phyloP scores from a whole-genome alignment of 2,888 invertebrate species.

The Pristionchus maxplancki region DNA sequence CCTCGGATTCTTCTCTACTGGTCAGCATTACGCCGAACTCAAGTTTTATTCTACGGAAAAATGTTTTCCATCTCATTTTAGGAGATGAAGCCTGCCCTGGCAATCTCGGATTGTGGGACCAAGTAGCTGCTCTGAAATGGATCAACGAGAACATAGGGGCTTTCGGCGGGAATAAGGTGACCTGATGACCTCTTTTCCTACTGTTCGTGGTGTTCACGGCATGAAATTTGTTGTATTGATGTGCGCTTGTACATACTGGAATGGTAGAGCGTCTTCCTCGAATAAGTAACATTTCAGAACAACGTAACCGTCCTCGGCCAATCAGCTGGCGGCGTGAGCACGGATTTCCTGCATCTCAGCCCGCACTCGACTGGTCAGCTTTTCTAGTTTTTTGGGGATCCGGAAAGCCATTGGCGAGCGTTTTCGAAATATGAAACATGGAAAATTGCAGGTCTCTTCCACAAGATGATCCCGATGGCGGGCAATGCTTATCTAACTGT shows the following conservation, averaged over 20 bases:
- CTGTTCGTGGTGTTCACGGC: too few species aligned
- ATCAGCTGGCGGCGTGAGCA: slow-evolving; percentile 1
- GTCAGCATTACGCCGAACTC: too few species aligned
- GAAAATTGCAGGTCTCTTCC: background rate
- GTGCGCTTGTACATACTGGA: too few species aligned
- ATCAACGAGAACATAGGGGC: slow-evolving; percentile 67
- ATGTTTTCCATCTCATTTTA: too few species aligned
- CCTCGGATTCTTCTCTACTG: slow-evolving; percentile 72
- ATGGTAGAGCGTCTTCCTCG: too few species aligned
- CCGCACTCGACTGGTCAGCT: background rate
- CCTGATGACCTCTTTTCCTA: too few species aligned
- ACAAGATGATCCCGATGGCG: background rate
- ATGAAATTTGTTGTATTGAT: too few species aligned
- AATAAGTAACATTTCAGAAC: too few species aligned
- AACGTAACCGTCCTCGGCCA: slow-evolving; percentile 22
- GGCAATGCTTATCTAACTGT: background rate
- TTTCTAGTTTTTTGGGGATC: too few species aligned
- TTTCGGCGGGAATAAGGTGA: slow-evolving; percentile 60
- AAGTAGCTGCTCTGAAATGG: slow-evolving; percentile 70
- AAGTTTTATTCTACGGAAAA: too few species aligned
- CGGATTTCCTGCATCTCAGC: slow-evolving; percentile 29
- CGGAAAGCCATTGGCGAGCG: too few species aligned
- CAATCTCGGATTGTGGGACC: slow-evolving; percentile 72
- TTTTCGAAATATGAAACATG: too few species aligned
- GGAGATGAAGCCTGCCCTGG: slow-evolving; percentile 67